phyloP scores from a whole-genome alignment of 1,140 invertebrate genomes.

The Solenopsis invicta region DNA sequence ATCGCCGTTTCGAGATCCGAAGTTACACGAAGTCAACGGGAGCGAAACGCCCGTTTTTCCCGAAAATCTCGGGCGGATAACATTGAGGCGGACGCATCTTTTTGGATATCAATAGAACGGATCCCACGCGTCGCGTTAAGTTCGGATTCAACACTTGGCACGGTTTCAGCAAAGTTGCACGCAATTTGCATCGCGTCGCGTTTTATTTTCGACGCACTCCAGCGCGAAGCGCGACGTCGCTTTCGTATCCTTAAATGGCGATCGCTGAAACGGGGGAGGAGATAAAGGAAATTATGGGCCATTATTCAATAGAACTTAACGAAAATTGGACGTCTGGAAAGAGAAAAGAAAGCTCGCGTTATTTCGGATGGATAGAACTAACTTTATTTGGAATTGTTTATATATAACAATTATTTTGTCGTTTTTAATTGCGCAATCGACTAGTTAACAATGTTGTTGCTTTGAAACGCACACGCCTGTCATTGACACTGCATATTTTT shows the following conservation, averaged over 20 bases:
- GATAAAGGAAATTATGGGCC: neutral
- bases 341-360: neutral
- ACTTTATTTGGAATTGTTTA: constrained; percentile 40
- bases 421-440: neutral
- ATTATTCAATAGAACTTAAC: neutral
- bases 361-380: constrained; percentile 50
- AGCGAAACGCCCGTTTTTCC: neutral
- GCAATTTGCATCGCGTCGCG: constrained; percentile 56
- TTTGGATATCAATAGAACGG: constrained; percentile 55
- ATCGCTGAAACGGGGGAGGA: neutral
- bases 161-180: constrained; percentile 35
- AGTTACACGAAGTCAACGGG: neutral
- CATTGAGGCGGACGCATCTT: constrained; percentile 5
- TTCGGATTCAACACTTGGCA: constrained; percentile 25
- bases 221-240: constrained; percentile 33
- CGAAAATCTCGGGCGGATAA: neutral
- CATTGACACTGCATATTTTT: constrained; percentile 26
- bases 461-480: constrained; percentile 28
- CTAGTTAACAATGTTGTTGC: neutral
- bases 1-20: neutral
- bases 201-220: constrained; percentile 56
- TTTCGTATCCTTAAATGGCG: constrained; percentile 41
- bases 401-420: constrained; percentile 26
- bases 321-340: neutral
- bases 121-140: constrained; percentile 19